A percentile compares a stretch with the other conserved stretches of the same genome.
Conservation (phyloP, 2,113 vertebrate species). For the Triplophysa rosa region DNA sequence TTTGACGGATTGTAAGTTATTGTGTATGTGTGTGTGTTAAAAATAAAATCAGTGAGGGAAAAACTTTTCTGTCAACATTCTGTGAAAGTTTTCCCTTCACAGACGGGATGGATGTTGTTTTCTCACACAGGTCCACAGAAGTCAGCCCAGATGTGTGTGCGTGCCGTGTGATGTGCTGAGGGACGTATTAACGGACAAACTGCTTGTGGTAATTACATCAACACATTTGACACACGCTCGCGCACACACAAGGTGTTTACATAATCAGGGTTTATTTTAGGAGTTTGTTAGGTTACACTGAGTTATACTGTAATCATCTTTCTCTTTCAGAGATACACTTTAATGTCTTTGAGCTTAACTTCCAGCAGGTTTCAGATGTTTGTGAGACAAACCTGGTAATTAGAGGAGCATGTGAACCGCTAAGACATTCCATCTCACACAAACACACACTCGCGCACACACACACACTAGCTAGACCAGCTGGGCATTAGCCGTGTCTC, state of each 20-base stretch:
- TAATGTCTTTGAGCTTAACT: too few species aligned
- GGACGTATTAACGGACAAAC: constrained; percentile 51
- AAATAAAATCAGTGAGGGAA: too few species aligned
- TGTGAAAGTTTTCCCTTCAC: not conserved
- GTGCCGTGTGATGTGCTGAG: constrained; percentile 41
- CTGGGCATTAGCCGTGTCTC: too few species aligned
- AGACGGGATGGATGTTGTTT: not conserved
- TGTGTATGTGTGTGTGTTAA: not conserved
- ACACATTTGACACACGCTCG: not conserved
- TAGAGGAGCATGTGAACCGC: too few species aligned
- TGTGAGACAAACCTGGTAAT: too few species aligned
- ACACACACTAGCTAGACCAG: too few species aligned
- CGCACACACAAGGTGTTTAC: constrained; percentile 49
- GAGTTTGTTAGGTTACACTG: constrained; percentile 40
- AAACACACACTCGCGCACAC: too few species aligned
- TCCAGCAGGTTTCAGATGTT: too few species aligned
- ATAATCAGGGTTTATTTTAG: constrained; percentile 43
- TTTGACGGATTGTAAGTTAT: not conserved
- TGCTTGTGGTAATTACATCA: constrained; percentile 52
- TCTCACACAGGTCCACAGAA: not conserved
- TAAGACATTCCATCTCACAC: too few species aligned
- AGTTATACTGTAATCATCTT: not conserved
- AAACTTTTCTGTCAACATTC: not conserved
- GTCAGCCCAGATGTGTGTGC: constrained; percentile 1
- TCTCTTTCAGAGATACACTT: constrained; percentile 1